phyloP scores from a whole-genome alignment of 2,888 invertebrate species.

The Eupithecia subumbrata region DNA sequence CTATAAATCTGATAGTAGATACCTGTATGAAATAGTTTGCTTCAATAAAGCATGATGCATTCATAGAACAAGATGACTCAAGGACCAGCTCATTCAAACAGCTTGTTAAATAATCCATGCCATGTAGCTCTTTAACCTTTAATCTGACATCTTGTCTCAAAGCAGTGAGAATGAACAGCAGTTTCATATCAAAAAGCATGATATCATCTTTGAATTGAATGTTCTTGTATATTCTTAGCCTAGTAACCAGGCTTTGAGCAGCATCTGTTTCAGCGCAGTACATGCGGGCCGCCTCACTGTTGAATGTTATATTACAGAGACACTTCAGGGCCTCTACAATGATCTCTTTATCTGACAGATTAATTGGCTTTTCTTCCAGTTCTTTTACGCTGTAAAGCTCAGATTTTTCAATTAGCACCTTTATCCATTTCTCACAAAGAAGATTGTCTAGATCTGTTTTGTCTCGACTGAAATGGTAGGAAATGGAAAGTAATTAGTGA shows the following conservation, averaged over 20 bases:
- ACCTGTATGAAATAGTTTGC: constrained; percentile 59
- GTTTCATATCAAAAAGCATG: constrained; percentile 93
- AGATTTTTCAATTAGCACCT: constrained; percentile 87
- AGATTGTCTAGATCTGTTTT: constrained; percentile 88
- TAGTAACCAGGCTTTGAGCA: constrained; percentile 88
- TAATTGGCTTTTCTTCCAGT: constrained; percentile 66
- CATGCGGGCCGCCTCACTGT: constrained; percentile 79
- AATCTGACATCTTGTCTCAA: constrained; percentile 87
- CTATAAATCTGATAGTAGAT: neutral
- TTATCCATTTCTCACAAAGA: constrained; percentile 87
- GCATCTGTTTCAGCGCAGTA: constrained; percentile 84
- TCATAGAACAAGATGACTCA: constrained; percentile 61
- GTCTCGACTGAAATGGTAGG: constrained; percentile 87
- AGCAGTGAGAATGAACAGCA: constrained; percentile 95
- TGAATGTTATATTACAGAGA: constrained; percentile 94
- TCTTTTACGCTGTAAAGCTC: constrained; percentile 81
- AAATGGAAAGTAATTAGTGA: constrained; percentile 31
- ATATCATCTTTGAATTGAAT: constrained; percentile 87
- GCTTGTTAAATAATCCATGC: constrained; percentile 87
- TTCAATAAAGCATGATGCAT: constrained; percentile 54
- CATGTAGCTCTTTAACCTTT: constrained; percentile 87
- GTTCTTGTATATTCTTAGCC: constrained; percentile 88
- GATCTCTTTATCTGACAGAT: constrained; percentile 79
- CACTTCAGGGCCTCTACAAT: constrained; percentile 93
- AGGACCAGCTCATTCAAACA: constrained; percentile 86